phyloP scores from a whole-genome alignment of 2,113 vertebrate genomes.

The Cyanoderma ruficeps region DNA sequence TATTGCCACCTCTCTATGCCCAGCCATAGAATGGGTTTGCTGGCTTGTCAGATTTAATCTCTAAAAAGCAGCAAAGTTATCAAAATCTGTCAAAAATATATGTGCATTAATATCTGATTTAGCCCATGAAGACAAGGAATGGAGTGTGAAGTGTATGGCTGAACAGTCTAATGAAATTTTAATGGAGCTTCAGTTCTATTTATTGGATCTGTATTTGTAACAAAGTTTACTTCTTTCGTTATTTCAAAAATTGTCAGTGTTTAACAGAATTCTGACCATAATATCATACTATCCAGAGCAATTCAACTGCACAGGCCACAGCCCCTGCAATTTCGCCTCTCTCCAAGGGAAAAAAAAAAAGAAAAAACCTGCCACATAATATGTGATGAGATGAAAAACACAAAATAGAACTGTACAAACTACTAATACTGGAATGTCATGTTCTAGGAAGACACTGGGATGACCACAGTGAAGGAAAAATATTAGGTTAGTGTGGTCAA shows the following conservation, averaged over 20 bases:
- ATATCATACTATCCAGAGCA: not conserved
- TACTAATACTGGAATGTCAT: not conserved
- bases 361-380: not conserved
- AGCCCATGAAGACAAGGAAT: not conserved
- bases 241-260: not conserved
- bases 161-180: conserved; percentile 21
- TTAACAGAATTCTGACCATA: not conserved
- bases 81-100: conserved; percentile 19
- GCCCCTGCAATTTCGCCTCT: not conserved
- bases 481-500: not conserved
- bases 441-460: not conserved
- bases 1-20: conserved; percentile 9
- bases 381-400: not conserved
- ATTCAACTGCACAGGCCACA: not conserved
- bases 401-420: not conserved
- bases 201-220: not conserved
- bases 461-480: not conserved
- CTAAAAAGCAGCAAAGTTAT: not conserved
- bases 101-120: conserved; percentile 41
- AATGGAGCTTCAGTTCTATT: conserved; percentile 21
- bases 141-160: not conserved
- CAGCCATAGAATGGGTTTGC: not conserved
- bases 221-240: not conserved
- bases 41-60: conserved; percentile 28
- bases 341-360: not conserved